These are phyloP conservation scores for Baryphthengus martii DNA, from an alignment of 2,113 vertebrate genomes.

Conservation along the genomic window DNA sequence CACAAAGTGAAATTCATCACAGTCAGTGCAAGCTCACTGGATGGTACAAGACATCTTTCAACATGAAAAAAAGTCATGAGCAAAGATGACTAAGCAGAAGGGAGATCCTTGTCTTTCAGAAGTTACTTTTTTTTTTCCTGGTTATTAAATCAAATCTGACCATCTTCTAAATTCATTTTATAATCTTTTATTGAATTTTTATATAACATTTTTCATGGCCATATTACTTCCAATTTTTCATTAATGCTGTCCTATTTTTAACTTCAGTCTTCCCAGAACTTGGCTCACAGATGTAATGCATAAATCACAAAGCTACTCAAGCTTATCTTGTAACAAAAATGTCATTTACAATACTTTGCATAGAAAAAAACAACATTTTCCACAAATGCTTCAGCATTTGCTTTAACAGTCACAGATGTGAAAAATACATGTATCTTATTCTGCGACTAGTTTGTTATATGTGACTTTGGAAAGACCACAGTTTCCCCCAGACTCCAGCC, in stretches of 20 bases:
- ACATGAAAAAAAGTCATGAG: background rate
- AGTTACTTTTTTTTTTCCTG: background rate
- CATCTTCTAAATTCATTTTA: conserved; percentile 1
- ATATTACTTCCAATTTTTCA: conserved; percentile 5
- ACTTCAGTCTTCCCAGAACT: conserved; percentile 40
- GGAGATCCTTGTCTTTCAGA: background rate
- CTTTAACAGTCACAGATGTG: background rate
- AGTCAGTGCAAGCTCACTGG: background rate
- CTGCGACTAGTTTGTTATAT: background rate
- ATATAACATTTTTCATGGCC: background rate
- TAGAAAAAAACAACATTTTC: background rate
- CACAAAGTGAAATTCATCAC: background rate
- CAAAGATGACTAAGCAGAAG: background rate
- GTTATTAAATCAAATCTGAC: background rate
- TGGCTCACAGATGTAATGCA: background rate
- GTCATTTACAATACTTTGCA: background rate
- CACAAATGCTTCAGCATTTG: background rate
- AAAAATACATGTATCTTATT: background rate
- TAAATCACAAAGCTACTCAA: conserved; percentile 33
- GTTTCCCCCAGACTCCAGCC: background rate
- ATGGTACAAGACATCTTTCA: background rate
- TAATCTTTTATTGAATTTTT: conserved; percentile 2
- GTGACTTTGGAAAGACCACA: background rate
- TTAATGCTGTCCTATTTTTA: conserved; percentile 41
- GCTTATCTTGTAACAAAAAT: conserved; percentile 19